phyloP scores from a whole-genome alignment of 2,113 vertebrate species.

The Arizona elegans region DNA sequence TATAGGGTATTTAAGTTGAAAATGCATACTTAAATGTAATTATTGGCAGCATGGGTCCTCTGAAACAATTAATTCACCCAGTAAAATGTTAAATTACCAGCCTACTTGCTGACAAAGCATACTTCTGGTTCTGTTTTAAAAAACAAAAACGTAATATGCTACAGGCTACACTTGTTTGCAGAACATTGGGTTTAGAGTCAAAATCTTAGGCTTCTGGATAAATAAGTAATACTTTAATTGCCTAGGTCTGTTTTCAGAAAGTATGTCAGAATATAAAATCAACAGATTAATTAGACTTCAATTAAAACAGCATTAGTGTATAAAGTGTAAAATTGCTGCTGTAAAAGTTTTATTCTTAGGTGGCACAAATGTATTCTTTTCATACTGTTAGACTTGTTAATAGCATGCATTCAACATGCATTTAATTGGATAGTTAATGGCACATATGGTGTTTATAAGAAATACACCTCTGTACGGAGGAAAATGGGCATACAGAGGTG shows the following conservation, averaged over 20 bases:
- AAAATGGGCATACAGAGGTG: not conserved
- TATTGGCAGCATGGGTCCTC: constrained; percentile 12
- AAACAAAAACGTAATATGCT: constrained; percentile 33
- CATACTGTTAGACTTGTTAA: constrained; percentile 7
- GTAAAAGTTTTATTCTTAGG: not conserved
- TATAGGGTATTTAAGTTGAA: not conserved
- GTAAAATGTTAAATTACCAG: constrained; percentile 30
- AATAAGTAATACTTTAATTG: constrained; percentile 55
- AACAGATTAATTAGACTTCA: constrained; percentile 51
- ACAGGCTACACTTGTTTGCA: constrained; percentile 38
- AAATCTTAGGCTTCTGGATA: constrained; percentile 43
- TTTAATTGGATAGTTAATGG: constrained; percentile 14
- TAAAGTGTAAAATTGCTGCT: constrained; percentile 29
- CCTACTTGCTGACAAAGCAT: constrained; percentile 39
- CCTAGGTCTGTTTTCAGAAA: constrained; percentile 49
- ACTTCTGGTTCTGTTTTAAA: constrained; percentile 36
- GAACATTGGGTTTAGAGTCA: constrained; percentile 17
- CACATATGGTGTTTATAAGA: not conserved
- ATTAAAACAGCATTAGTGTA: constrained; percentile 44
- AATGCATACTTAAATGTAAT: constrained; percentile 12
- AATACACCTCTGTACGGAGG: not conserved
- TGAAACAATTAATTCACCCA: constrained; percentile 26
- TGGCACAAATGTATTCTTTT: constrained; percentile 20
- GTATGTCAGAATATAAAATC: constrained; percentile 47
- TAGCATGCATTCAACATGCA: constrained; percentile 22